Evolutionary conservation across 2,888 invertebrate genomes (phyloP).

Genomic region (Ommatoiulus sabulosus): DNA sequence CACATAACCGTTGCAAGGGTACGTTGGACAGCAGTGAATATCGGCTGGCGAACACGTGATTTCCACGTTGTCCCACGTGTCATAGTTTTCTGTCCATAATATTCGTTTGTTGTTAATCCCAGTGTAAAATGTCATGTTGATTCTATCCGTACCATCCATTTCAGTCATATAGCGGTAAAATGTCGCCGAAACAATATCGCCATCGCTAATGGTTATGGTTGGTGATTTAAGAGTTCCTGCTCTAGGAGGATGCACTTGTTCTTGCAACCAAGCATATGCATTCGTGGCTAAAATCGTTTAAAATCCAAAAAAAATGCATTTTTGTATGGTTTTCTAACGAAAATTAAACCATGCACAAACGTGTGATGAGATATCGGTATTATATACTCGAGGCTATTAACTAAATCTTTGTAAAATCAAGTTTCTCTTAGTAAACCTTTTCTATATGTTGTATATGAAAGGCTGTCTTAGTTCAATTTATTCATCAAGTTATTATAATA

Average conservation of each 20-base stretch:
- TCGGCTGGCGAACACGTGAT: background rate
- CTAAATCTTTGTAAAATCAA: too few relatives aligned
- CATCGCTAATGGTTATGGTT: background rate
- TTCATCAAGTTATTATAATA: too few relatives aligned
- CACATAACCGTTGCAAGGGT: background rate
- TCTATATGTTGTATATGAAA: too few relatives aligned
- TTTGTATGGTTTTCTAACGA: background rate
- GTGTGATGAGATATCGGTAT: too few relatives aligned
- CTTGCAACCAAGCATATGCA: background rate
- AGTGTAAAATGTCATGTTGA: background rate
- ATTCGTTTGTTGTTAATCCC: background rate
- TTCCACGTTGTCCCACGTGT: background rate
- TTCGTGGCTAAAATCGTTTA: background rate
- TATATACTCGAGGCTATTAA: too few relatives aligned
- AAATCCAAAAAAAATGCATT: background rate
- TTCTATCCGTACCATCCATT: background rate
- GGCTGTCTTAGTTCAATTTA: too few relatives aligned
- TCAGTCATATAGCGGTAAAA: background rate
- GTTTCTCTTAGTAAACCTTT: too few relatives aligned
- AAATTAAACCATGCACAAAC: too few relatives aligned
- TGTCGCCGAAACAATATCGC: background rate
- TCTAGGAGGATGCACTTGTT: background rate
- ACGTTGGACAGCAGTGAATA: background rate
- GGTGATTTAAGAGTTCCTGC: background rate
- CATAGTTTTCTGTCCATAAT: slow-evolving; percentile 9